A percentile compares a stretch with the other conserved stretches of the same genome.
These are phyloP conservation scores for Platichthys stellatus DNA, from an alignment of 2,113 vertebrate species.

Conservation along the genomic window DNA sequence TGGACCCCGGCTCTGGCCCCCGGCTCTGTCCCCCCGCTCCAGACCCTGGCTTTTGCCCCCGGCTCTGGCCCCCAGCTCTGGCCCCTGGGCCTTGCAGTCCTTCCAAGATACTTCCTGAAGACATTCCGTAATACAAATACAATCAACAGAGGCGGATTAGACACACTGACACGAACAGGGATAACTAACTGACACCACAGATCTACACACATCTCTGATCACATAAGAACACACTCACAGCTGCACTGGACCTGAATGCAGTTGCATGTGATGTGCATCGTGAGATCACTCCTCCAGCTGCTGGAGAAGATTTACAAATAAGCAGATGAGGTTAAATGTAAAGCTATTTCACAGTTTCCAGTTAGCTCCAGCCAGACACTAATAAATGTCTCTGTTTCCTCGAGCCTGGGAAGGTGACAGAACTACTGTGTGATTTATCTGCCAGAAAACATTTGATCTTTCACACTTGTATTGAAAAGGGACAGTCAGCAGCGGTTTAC, in stretches of 20 bases:
- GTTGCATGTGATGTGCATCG: background rate
- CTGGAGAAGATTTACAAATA: background rate
- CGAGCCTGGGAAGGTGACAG: background rate
- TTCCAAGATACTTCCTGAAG: slow-evolving; percentile 28
- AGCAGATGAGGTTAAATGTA: background rate
- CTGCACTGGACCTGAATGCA: background rate
- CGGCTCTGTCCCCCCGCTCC: background rate
- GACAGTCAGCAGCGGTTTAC: slow-evolving; percentile 22
- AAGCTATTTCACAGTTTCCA: background rate
- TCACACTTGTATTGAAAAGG: slow-evolving; percentile 20
- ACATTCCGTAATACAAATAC: background rate
- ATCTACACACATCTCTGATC: background rate
- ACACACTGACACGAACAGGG: slow-evolving; percentile 19
- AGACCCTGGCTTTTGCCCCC: no score
- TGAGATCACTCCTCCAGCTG: background rate
- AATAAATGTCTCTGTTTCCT: background rate
- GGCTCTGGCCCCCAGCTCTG: no score
- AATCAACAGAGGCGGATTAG: background rate
- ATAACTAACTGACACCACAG: background rate
- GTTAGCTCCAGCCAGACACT: background rate
- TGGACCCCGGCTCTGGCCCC: background rate
- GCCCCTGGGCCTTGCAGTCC: background rate
- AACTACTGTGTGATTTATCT: background rate
- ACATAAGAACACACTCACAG: no score
- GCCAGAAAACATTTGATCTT: slow-evolving; percentile 37